A percentile compares a stretch with the other conserved stretches of the same genome.
Evolutionary conservation across 2,113 vertebrate genomes (phyloP).

Genomic region (Cavia aperea): DNA sequence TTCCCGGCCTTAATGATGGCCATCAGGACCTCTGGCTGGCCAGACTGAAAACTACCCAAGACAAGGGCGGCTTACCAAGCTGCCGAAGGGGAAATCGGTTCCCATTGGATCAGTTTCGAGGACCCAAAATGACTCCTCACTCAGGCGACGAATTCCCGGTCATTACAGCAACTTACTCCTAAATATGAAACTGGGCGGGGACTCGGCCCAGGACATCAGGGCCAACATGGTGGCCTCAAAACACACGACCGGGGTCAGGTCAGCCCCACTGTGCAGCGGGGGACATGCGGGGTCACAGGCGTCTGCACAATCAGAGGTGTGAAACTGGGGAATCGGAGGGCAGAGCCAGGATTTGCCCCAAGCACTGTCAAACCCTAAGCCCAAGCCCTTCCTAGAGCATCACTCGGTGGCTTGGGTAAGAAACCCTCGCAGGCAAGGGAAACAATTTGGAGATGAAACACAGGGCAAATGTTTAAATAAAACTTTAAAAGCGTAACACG

Average conservation of each 20-base stretch:
- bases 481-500: not conserved
- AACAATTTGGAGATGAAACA: not conserved
- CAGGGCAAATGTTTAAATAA: not conserved
- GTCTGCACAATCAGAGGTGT: not conserved
- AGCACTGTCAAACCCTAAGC: not conserved
- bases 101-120: constrained; percentile 65
- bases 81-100: constrained; percentile 55
- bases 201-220: constrained; percentile 22
- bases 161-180: constrained; percentile 54
- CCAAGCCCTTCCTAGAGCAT: not conserved
- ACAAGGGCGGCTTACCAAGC: constrained; percentile 62
- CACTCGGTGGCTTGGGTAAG: not conserved
- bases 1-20: constrained; percentile 60
- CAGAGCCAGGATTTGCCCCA: not conserved
- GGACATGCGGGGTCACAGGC: not conserved
- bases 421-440: not conserved
- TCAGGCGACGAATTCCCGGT: constrained; percentile 47
- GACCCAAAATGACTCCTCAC: constrained; percentile 62
- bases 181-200: constrained; percentile 49
- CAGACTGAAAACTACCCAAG: constrained; percentile 68
- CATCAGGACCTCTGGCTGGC: constrained; percentile 61
- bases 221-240: constrained; percentile 19
- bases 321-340: not conserved
- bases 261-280: not conserved
- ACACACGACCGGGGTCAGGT: constrained; percentile 28